Conservation (phyloP, 2,888 invertebrate species). For the Phymatocera aterrima region DNA sequence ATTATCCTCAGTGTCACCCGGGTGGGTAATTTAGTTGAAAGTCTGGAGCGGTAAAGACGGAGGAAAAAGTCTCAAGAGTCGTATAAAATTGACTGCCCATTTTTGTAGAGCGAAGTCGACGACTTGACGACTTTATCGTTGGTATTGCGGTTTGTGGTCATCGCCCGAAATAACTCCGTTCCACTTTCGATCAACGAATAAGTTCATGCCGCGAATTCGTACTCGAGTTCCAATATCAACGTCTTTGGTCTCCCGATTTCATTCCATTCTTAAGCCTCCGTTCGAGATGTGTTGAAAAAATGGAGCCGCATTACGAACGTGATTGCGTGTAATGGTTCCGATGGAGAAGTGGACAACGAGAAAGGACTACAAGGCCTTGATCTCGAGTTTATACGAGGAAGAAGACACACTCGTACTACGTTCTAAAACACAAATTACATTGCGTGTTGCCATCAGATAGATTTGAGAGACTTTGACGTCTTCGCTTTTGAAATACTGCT, state of each 20-base stretch:
- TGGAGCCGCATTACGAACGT: neutral
- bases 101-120: neutral
- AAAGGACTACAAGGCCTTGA: neutral
- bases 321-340: neutral
- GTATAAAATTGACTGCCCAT: constrained; percentile 30
- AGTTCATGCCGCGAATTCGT: neutral
- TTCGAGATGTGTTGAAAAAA: neutral
- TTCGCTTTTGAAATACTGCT: neutral
- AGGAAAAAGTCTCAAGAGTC: constrained; percentile 17
- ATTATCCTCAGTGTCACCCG: constrained; percentile 71
- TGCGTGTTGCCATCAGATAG: neutral
- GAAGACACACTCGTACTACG: neutral
- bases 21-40: constrained; percentile 70
- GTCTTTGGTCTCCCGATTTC: neutral
- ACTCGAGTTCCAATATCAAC: neutral
- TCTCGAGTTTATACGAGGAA: neutral
- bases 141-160: constrained; percentile 33
- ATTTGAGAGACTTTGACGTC: neutral
- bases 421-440: neutral
- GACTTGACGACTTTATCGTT: constrained; percentile 31
- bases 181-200: neutral
- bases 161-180: constrained; percentile 24
- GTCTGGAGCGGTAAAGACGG: constrained; percentile 50
- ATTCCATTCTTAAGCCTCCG: neutral
- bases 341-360: neutral